Percentiles rank a stretch among this genome's conserved stretches.
Evolutionary conservation across 2,797 vertebrate species (phyloP).

Genomic region (Danionella dracula): DNA sequence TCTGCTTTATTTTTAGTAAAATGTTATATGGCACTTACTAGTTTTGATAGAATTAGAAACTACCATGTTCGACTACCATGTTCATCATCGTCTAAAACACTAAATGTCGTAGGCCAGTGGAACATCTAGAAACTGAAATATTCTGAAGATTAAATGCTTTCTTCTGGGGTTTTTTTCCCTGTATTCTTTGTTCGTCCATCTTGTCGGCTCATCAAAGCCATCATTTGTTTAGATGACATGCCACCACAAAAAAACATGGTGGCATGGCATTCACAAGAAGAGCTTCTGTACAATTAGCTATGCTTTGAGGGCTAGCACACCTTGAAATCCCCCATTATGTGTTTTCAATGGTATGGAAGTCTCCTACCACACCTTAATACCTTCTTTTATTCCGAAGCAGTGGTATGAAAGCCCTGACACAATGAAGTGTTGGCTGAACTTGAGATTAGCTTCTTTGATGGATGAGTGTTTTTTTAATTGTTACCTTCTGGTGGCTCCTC

Average conservation of each 20-base stretch:
- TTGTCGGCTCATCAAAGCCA: constrained; percentile 24
- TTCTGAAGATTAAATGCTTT: constrained; percentile 11
- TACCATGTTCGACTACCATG: too few species aligned
- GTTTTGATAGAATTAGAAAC: not conserved
- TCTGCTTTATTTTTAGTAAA: not conserved
- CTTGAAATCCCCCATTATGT: constrained; percentile 32
- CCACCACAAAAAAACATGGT: constrained; percentile 6
- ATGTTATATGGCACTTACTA: not conserved
- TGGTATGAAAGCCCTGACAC: constrained; percentile 58
- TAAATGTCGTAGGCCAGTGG: constrained; percentile 1
- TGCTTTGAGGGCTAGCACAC: constrained; percentile 49
- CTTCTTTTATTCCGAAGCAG: constrained; percentile 61
- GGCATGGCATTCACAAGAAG: constrained; percentile 51
- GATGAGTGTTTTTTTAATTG: constrained; percentile 61
- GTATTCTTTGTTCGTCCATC: constrained; percentile 21
- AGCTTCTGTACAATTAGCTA: constrained; percentile 49
- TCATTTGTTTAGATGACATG: too few species aligned
- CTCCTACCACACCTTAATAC: constrained; percentile 29
- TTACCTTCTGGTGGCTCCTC: constrained; percentile 51
- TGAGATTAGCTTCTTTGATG: constrained; percentile 68
- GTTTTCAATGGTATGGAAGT: constrained; percentile 31
- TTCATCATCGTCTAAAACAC: constrained; percentile 18
- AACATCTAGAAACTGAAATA: constrained; percentile 20
- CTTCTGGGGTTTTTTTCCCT: not conserved
- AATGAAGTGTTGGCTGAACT: constrained; percentile 64